Evolutionary conservation across 1,140 invertebrate genomes (phyloP).

Genomic region (Neodiprion pinetum): DNA sequence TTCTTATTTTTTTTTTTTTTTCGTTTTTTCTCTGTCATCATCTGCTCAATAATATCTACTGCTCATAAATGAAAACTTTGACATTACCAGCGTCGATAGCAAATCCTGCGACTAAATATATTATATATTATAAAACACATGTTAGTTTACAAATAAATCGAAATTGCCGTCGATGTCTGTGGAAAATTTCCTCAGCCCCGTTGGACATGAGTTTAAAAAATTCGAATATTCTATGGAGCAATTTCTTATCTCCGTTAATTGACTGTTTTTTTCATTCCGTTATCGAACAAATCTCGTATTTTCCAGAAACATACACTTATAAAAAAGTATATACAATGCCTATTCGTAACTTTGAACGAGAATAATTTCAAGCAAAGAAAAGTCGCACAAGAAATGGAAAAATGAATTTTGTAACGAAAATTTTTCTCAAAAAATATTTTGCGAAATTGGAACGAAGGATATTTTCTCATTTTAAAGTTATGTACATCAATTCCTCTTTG

Average conservation of each 20-base stretch:
- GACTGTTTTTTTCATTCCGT: neutral
- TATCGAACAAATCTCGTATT: neutral
- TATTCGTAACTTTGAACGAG: neutral
- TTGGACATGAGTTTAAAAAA: neutral
- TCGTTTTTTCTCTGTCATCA: slow-evolving; percentile 30
- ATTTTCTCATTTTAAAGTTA: too few relatives aligned
- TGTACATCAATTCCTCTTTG: too few relatives aligned
- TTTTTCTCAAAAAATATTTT: too few relatives aligned
- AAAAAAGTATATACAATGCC: neutral
- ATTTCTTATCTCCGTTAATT: neutral
- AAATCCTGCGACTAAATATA: slow-evolving; percentile 36
- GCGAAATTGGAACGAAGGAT: too few relatives aligned
- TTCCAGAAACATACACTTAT: neutral
- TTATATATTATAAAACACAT: slow-evolving; percentile 56
- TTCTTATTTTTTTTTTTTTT: slow-evolving; percentile 25
- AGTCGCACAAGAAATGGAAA: too few relatives aligned
- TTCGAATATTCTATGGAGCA: neutral
- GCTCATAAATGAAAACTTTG: neutral
- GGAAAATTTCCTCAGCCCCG: neutral
- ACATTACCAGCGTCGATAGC: neutral
- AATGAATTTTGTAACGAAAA: too few relatives aligned
- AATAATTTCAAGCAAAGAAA: neutral
- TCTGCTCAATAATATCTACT: slow-evolving; percentile 10
- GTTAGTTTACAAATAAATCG: slow-evolving; percentile 58
- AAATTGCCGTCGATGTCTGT: slow-evolving; percentile 46